Evolutionary conservation across 2,888 invertebrate species (phyloP).

Genomic region (Empis stercorea): DNA sequence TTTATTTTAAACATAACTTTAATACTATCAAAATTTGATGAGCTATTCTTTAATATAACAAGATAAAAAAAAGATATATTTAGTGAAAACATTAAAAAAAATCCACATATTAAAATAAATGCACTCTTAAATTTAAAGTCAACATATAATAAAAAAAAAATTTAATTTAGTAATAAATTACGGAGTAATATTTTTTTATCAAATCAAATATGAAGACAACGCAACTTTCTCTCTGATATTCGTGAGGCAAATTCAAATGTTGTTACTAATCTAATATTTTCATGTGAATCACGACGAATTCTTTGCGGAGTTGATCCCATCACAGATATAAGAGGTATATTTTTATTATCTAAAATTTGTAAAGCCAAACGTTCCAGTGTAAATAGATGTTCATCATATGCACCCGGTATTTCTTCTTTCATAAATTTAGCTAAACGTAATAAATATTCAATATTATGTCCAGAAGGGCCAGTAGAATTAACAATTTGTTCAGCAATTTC

Average conservation of each 20-base stretch:
- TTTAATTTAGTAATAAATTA: too few species aligned
- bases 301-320: constrained; percentile 38
- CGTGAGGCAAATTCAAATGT: constrained; percentile 58
- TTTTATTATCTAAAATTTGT: constrained; percentile 21
- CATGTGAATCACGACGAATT: constrained; percentile 35
- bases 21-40: too few species aligned
- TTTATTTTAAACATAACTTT: too few species aligned
- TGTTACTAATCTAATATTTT: constrained; percentile 38
- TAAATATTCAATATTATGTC: constrained; percentile 84
- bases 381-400: constrained; percentile 66
- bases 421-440: constrained; percentile 69
- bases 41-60: too few species aligned
- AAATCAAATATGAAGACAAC: constrained; percentile 71
- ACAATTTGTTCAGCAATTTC: constrained; percentile 73
- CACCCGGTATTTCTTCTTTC: constrained; percentile 61
- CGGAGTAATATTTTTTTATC: constrained; percentile 10
- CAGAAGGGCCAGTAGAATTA: constrained; percentile 64
- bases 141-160: too few species aligned
- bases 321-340: constrained; percentile 29
- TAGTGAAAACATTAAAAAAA: too few species aligned
- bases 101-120: too few species aligned
- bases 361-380: constrained; percentile 48
- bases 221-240: constrained; percentile 58
- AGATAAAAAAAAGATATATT: too few species aligned
- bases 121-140: too few species aligned